Evolutionary conservation across 2,797 vertebrate species (phyloP), one percentile per base, ranked within the genome.

Genomic region (Petrocephalus schoutedeni): DNA sequence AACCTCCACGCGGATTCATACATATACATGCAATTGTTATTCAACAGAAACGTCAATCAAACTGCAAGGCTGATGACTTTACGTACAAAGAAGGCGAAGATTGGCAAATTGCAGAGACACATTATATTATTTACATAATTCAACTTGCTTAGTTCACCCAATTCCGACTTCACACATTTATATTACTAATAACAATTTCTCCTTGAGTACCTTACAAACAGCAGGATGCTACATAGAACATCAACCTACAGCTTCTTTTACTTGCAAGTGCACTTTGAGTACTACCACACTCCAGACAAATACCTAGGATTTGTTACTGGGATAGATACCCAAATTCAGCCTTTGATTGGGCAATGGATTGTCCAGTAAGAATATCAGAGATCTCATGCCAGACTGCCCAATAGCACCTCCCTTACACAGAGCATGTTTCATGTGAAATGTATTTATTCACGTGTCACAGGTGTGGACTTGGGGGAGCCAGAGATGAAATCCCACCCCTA

Each of bases 381-480:
- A 80, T 19, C 74, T 21, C 19, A 45, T 23, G n/a, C 7, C 74
- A 80, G 41, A 80, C 36, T 77, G 71, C 2, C 5, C 32, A 77
- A 77, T 8, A 74, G 32, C 71, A 32, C 71, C 36, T 77, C 71
- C 36, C 32, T 77, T 41, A 49, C 74, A 80, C 16, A 49, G 16
- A 80, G 41, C 74, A 80, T 41, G 74, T 80, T 80, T 80, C 74
- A 80, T 80, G 41, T 80, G 32, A 77, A 77, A 77, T 77, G 74
- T 80, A 36, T 49, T 80, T 45, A 19, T n/a, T 16, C 41, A 80
- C 41, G 41, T 45, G 74, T 80, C 74, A 80, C 74, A 80, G 74
- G 74, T 49, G 74, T n/a, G 45, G 7, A 49, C 74, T n/a, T 21
- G 74, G 36, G 74, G 14, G 54, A 12, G 14, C 54, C 54, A 10